phyloP scores from a whole-genome alignment of 2,797 vertebrate genomes.

The Onychomys torridus region DNA sequence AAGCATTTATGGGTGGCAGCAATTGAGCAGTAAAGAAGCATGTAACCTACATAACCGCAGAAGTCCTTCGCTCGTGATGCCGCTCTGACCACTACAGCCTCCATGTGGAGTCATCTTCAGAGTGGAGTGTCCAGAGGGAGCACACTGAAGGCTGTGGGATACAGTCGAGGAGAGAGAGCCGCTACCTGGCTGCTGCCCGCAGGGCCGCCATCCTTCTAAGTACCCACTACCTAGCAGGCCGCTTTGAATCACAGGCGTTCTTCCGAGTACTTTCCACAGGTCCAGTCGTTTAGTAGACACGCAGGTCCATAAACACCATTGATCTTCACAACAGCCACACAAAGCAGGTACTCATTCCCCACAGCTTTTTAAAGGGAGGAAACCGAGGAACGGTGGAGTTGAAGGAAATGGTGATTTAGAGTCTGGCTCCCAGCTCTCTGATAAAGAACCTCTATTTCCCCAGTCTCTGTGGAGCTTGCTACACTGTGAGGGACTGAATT shows the following conservation, averaged over 20 bases:
- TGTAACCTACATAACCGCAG: rapidly evolving
- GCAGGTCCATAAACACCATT: neutral
- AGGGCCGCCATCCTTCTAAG: neutral
- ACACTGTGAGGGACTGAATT: neutral
- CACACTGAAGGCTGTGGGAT: neutral
- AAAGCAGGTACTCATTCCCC: neutral
- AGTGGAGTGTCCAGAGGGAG: neutral
- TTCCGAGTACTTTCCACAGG: neutral
- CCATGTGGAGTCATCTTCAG: neutral
- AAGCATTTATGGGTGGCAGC: neutral
- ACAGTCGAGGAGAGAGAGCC: neutral
- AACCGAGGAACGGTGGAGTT: neutral
- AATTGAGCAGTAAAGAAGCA: neutral
- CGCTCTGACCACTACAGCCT: neutral
- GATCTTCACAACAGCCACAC: neutral
- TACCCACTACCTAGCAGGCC: neutral
- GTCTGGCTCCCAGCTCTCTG: slow-evolving; percentile 20
- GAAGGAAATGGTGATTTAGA: neutral
- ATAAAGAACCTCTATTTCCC: neutral
- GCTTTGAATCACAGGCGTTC: neutral
- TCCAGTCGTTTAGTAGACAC: neutral
- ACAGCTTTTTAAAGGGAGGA: neutral
- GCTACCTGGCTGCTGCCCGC: neutral
- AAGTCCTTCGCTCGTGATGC: neutral
- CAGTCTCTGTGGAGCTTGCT: neutral